Evolutionary conservation across 2,888 invertebrate genomes (phyloP), one percentile per base, ranked within the genome.

Genomic region (Isoperla grammatica): DNA sequence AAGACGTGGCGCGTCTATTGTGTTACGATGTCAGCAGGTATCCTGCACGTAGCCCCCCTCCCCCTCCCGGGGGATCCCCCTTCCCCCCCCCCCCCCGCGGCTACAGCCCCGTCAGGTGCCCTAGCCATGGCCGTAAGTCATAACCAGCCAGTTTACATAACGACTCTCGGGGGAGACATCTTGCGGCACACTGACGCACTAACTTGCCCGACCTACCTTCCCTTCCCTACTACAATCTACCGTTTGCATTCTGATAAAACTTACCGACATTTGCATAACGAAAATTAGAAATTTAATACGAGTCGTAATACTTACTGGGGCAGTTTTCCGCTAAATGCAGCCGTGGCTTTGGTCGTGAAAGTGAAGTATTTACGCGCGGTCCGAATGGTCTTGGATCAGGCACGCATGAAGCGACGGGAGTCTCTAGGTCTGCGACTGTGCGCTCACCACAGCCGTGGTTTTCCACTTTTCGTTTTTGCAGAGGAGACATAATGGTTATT

Each of bases 91-190:
- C 45, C 39, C 53, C n/a, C 13, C 53, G 19, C 5, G 39, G 35
- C 53, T 53, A 53, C 39, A 53, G 53, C 53, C 19, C 53, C 53
- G 49, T 35, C 22, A 15, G 49, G 12, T 45, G 19, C 17, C 11
- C 45, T 29, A 17, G 17, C 39, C n/a, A 12, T 12, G 12, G 53
- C 39, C 4, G 17, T 53, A 53, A 53, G 53, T 53, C 53, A 53
- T 53, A 53, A 53, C 53, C 53, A 49, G 35, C 49, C 49, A 39
- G 53, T 53, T 53, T 53, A 37, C 53, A 53, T 53, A 53, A 53
- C 53, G 53, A 20, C 5, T n/a, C 53, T 53, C 53, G 15, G 3
- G 53, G 53, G 53, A 53, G 13, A 20, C 37, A 53, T 53, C 53
- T 53, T 39, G 53, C 53, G 53, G 53, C 53, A 11, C 5, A 37